phyloP scores from a whole-genome alignment of 1,140 invertebrate species.

The Sitophilus oryzae region DNA sequence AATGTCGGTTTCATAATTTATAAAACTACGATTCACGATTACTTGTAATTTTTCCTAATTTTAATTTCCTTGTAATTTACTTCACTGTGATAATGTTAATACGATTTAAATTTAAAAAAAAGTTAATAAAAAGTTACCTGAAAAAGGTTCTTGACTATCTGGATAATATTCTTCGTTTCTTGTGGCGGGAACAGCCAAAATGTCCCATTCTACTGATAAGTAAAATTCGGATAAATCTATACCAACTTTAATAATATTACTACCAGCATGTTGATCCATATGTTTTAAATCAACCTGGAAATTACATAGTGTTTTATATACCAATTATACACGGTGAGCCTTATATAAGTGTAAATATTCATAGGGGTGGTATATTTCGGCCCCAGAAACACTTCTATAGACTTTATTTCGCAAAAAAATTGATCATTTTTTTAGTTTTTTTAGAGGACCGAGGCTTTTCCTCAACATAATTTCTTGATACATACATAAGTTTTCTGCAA shows the following conservation, averaged over 20 bases:
- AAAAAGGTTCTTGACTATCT: slow-evolving; percentile 74
- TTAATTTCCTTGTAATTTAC: not conserved
- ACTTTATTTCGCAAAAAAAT: too few species aligned
- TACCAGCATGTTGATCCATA: slow-evolving; percentile 68
- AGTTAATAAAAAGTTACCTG: slow-evolving; percentile 59
- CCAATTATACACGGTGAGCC: too few species aligned
- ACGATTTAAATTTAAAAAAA: not conserved
- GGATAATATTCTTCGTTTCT: slow-evolving; percentile 92
- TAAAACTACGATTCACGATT: too few species aligned
- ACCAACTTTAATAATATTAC: slow-evolving; percentile 72
- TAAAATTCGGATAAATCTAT: slow-evolving; percentile 90
- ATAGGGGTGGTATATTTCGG: too few species aligned
- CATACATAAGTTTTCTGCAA: too few species aligned
- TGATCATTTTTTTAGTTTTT: too few species aligned
- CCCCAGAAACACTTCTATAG: too few species aligned
- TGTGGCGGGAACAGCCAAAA: slow-evolving; percentile 78
- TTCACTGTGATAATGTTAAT: not conserved
- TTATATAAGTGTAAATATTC: too few species aligned
- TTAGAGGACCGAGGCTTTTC: too few species aligned
- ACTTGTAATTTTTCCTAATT: not conserved
- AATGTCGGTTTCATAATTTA: too few species aligned
- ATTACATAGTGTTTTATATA: too few species aligned
- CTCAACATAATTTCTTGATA: too few species aligned
- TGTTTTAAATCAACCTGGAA: slow-evolving; percentile 87
- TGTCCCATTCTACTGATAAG: slow-evolving; percentile 93